Evolutionary conservation across 2,888 invertebrate genomes (phyloP).

Genomic region (Cerceris rybyensis): DNA sequence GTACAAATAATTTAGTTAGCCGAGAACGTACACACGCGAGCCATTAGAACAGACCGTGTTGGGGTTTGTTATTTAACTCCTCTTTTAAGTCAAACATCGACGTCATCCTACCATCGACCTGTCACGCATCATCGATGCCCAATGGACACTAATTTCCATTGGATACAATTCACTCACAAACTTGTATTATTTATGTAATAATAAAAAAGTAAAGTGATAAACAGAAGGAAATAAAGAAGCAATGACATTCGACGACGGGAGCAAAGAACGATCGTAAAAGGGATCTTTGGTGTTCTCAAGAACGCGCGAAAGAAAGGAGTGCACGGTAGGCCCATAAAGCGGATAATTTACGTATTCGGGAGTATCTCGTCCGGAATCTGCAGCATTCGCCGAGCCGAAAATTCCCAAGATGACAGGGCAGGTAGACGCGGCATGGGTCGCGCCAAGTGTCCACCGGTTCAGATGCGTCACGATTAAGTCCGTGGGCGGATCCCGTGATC

Average conservation of each 20-base stretch:
- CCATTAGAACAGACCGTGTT: conserved; percentile 12
- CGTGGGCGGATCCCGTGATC: conserved; percentile 78
- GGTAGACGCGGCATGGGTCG: conserved; percentile 46
- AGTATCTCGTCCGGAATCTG: conserved; percentile 61
- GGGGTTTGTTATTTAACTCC: conserved; percentile 3
- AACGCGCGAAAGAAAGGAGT: conserved; percentile 59
- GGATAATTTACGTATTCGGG: conserved; percentile 72
- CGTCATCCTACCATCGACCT: no score
- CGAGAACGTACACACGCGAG: conserved; percentile 3
- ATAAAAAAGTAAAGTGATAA: not conserved
- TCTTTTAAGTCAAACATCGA: not conserved
- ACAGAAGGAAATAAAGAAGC: not conserved
- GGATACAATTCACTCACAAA: not conserved
- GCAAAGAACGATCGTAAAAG: not conserved
- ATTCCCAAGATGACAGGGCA: conserved; percentile 70
- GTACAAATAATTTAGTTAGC: conserved; percentile 39
- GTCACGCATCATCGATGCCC: no score
- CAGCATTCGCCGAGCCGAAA: conserved; percentile 49
- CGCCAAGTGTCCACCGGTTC: conserved; percentile 50
- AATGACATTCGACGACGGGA: not conserved
- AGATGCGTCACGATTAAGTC: conserved; percentile 76
- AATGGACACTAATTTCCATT: not conserved
- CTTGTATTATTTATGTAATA: not conserved
- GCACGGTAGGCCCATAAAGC: conserved; percentile 66
- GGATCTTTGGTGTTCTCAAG: conserved; percentile 14